Evolutionary conservation across 2,113 vertebrate species (phyloP).

Genomic region (Chamaetylas fuelleborni): DNA sequence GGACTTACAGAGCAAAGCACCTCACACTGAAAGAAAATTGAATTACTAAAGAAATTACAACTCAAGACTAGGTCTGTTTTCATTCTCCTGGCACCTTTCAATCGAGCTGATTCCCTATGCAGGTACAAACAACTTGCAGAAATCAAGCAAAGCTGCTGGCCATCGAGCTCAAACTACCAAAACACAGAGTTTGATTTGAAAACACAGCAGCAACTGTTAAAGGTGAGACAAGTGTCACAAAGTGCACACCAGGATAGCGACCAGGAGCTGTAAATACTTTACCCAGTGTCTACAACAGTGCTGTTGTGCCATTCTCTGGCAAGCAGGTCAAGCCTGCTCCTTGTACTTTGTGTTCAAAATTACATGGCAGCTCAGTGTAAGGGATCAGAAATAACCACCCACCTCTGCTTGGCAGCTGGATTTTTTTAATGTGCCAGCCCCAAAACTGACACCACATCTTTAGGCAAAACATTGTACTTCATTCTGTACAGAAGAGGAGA

Average conservation of each 20-base stretch:
- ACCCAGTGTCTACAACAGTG: background rate
- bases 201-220: conserved; percentile 15
- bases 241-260: background rate
- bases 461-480: background rate
- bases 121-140: background rate
- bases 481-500: background rate
- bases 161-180: background rate
- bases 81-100: background rate
- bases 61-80: background rate
- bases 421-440: background rate
- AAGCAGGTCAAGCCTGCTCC: background rate
- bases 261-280: background rate
- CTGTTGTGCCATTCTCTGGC: conserved; percentile 2
- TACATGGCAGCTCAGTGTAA: background rate
- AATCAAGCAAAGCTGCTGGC: background rate
- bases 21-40: accelerated
- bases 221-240: background rate
- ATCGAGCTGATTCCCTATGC: background rate
- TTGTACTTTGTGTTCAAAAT: conserved; percentile 9
- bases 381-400: background rate
- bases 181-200: background rate
- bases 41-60: background rate
- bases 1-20: background rate
- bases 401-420: background rate
- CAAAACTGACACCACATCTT: background rate